These are phyloP conservation scores for Sialia sialis DNA, from an alignment of 2,113 vertebrate genomes.

Conservation along the genomic window DNA sequence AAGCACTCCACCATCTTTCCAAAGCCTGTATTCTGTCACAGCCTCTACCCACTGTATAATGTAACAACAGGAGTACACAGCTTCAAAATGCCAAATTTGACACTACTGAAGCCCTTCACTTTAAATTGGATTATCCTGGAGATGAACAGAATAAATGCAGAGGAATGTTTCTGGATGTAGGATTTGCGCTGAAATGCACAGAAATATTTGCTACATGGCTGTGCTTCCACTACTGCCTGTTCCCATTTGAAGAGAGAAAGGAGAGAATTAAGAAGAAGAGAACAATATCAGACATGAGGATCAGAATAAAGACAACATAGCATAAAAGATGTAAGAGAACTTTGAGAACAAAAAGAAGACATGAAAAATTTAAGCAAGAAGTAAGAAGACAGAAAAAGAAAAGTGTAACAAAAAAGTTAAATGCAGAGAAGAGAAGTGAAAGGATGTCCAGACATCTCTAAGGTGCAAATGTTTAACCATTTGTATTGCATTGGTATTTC, in stretches of 20 bases:
- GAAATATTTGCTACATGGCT: background rate
- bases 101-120: background rate
- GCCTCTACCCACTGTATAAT: background rate
- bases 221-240: background rate
- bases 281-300: background rate
- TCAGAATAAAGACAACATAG: background rate
- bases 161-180: background rate
- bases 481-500: background rate
- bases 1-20: background rate
- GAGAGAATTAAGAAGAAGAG: background rate
- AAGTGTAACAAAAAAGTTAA: background rate
- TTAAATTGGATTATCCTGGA: background rate
- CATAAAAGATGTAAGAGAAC: background rate
- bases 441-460: background rate
- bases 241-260: background rate
- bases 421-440: background rate
- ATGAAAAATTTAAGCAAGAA: background rate
- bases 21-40: background rate
- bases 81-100: background rate
- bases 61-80: background rate
- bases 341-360: background rate
- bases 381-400: background rate
- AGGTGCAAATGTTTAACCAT: background rate
- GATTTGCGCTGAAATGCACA: background rate
- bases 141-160: background rate